phyloP scores from a whole-genome alignment of 2,888 invertebrate species.

The Epistrophe grossulariae region DNA sequence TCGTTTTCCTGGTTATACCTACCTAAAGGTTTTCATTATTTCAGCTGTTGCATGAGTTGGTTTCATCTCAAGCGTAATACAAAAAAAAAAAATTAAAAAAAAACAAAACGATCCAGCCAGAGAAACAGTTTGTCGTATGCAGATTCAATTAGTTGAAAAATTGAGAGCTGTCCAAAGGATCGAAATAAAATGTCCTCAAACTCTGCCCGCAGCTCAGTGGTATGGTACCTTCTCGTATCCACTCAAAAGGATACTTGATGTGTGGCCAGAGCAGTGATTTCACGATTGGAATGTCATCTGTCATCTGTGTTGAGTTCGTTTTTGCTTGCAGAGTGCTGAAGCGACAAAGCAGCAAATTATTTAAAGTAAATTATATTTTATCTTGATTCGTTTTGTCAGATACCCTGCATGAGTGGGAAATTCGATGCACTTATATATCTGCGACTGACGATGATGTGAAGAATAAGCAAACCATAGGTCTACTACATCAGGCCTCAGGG shows the following conservation, averaged over 20 bases:
- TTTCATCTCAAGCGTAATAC: not conserved
- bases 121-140: constrained; percentile 47
- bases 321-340: not conserved
- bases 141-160: constrained; percentile 75
- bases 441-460: not conserved
- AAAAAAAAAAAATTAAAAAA: constrained; percentile 2
- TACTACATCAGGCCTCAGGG: no score
- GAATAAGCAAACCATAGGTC: no score
- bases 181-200: constrained; percentile 57
- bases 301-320: constrained; percentile 31
- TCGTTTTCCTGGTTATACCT: constrained; percentile 1
- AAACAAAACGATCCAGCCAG: constrained; percentile 49
- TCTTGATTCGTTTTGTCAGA: constrained; percentile 61
- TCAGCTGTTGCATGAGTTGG: constrained; percentile 53
- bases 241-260: not conserved
- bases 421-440: constrained; percentile 40
- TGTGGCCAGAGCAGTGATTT: constrained; percentile 46
- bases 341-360: constrained; percentile 47
- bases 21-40: constrained; percentile 15
- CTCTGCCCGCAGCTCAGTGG: not conserved
- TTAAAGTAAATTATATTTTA: constrained; percentile 46
- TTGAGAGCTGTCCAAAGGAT: constrained; percentile 65
- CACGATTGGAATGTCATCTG: constrained; percentile 64
- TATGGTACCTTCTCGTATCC: no score
- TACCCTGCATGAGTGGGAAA: constrained; percentile 54